Conservation (phyloP, 2,113 vertebrate species). For the Peromyscus californicus region DNA sequence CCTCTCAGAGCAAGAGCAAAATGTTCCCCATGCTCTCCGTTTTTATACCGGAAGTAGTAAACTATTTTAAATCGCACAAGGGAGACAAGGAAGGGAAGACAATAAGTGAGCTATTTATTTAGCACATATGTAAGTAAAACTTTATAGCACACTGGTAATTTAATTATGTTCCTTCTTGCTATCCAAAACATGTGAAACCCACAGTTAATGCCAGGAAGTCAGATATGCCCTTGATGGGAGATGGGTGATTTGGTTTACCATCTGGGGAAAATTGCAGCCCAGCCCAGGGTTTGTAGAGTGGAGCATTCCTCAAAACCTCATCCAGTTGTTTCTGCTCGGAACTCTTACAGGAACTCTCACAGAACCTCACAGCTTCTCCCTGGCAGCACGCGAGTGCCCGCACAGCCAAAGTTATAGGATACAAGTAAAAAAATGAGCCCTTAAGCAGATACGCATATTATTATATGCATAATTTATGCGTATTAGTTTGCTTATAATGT, state of each 20-base stretch:
- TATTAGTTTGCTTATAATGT: not conserved
- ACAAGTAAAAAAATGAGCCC: not conserved
- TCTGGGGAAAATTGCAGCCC: not conserved
- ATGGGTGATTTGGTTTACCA: not conserved
- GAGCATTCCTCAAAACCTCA: not conserved
- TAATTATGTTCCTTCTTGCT: slow-evolving; percentile 57
- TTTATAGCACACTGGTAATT: slow-evolving; percentile 43
- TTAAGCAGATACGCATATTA: not conserved
- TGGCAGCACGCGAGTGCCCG: not conserved
- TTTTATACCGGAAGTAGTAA: slow-evolving; percentile 49
- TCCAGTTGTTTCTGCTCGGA: slow-evolving; percentile 2
- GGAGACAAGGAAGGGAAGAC: not conserved
- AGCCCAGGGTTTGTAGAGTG: not conserved
- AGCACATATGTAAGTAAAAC: slow-evolving; percentile 33
- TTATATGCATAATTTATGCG: not conserved
- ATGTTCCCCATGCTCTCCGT: not conserved
- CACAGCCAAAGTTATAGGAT: slow-evolving; percentile 14
- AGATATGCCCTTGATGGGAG: slow-evolving; percentile 24
- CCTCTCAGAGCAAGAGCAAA: slow-evolving; percentile 28
- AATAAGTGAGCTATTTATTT: slow-evolving; percentile 48
- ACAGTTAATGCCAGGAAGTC: slow-evolving; percentile 40
- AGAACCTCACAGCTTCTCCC: slow-evolving; percentile 3
- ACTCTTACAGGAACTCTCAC: slow-evolving; percentile 3
- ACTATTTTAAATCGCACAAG: slow-evolving; percentile 58
- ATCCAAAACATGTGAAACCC: slow-evolving; percentile 46